Conservation (phyloP, 2,888 invertebrate genomes). For the Agrotis segetum region DNA sequence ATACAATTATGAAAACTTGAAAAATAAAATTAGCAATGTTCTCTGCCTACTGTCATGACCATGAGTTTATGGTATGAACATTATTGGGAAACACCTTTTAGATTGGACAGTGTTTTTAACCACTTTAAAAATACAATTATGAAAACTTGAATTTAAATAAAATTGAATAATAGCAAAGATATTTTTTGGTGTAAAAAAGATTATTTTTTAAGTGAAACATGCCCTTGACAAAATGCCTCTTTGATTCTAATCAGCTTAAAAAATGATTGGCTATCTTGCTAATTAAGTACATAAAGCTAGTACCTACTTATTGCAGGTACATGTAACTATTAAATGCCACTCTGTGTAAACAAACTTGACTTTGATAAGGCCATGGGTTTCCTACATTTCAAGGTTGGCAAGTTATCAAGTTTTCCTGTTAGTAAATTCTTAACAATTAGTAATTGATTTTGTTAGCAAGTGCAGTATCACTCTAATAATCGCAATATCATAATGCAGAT, state of each 20-base stretch:
- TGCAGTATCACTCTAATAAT: not conserved
- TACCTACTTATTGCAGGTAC: not conserved
- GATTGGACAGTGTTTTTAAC: too few species aligned
- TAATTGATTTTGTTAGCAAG: conserved; percentile 1
- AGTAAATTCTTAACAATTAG: not conserved
- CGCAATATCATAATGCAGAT: not conserved
- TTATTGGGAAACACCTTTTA: too few species aligned
- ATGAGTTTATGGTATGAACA: too few species aligned
- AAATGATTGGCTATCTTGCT: not conserved
- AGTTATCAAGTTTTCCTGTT: conserved; percentile 20
- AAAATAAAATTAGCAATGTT: too few species aligned
- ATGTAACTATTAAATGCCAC: not conserved
- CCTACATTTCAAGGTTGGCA: conserved; percentile 11
- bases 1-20: too few species aligned
- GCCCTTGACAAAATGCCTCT: not conserved
- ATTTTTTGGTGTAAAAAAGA: too few species aligned
- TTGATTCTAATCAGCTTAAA: not conserved
- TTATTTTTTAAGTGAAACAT: not conserved
- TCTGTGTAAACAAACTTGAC: not conserved
- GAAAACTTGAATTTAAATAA: too few species aligned
- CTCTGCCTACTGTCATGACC: too few species aligned
- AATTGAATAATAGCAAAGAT: too few species aligned
- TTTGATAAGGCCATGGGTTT: conserved; percentile 15
- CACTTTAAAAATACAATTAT: too few species aligned
- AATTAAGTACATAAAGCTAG: not conserved